These are phyloP conservation scores for Malurus elegans DNA, from an alignment of 2,113 vertebrate genomes.

Conservation along the genomic window DNA sequence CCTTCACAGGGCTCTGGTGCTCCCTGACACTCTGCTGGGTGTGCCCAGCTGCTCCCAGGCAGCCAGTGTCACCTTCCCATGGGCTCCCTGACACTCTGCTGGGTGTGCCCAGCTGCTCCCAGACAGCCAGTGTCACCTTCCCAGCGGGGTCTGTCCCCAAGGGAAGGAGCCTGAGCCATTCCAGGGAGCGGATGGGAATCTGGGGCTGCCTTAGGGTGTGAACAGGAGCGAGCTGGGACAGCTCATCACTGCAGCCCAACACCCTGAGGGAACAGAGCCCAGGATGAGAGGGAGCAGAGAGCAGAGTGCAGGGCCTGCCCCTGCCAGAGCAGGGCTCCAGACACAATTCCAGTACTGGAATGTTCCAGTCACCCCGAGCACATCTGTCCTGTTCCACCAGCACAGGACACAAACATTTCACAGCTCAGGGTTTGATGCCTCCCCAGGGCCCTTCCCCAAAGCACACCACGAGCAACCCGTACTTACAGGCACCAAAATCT, in stretches of 20 bases:
- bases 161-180: background rate
- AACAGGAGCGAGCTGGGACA: background rate
- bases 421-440: background rate
- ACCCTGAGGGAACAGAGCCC: background rate
- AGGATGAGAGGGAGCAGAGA: background rate
- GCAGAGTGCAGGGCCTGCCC: background rate
- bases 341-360: background rate
- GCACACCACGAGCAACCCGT: background rate
- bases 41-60: background rate
- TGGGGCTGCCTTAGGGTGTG: background rate
- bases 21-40: background rate
- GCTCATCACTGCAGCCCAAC: background rate
- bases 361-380: background rate
- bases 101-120: background rate
- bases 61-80: background rate
- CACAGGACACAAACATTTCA: background rate
- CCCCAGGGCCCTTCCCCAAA: background rate
- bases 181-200: background rate
- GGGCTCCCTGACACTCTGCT: background rate
- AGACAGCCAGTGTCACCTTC: background rate
- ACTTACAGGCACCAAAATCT: slow-evolving; percentile 99
- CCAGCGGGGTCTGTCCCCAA: background rate
- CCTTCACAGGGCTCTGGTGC: accelerated
- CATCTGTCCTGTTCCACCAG: background rate
- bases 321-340: background rate